Evolutionary conservation across 2,888 invertebrate genomes (phyloP), one percentile per base, ranked within the genome.

Genomic region (Drosophila niveifrons): DNA sequence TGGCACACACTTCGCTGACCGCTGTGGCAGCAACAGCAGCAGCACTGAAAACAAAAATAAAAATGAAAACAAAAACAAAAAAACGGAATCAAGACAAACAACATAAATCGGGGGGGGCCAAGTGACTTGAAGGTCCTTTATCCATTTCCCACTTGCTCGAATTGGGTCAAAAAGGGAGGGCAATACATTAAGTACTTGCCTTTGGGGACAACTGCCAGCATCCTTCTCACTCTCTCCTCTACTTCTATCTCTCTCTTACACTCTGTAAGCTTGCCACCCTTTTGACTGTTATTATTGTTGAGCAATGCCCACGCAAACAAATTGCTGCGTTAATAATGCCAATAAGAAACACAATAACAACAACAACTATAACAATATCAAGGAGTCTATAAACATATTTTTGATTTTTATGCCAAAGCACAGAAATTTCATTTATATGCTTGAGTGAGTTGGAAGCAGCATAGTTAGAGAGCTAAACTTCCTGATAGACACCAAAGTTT

Each of bases 291-390:
- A 18, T 71, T 58, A 52, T 75, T 75, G 61, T 68, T 65, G 67
- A 36, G 46, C 67, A 65, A 61, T 67, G 67, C 41, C 59, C 62
- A 68, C 69, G 64, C 72, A 72, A 75, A 72, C 74, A 80, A 85
- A 89, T 88, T 78, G 77, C 75, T 74, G 75, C 73, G 81, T 67
- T 86, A 84, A 89, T 86, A 85, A 79, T 68, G 77, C 78, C 80
- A 82, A 76, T 74, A 80, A 78, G 76, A 80, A 75, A 61, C 57
- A 69, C 65, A 73, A 69, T 64, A 73, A 63, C 48, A 61, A 63
- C 47, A 73, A 64, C 36, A 31, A 68, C 3, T 15, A 47, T 31
- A 55, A 61, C 51, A 66, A 66, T 72, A 63, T 67, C 57, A 64
- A 56, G 56, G 10, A 59, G 62, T 67, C 61, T 36, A 76, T 70